Evolutionary conservation across 2,797 vertebrate genomes (phyloP), one percentile per base, ranked within the genome.

Genomic region (Pipistrellus kuhlii): DNA sequence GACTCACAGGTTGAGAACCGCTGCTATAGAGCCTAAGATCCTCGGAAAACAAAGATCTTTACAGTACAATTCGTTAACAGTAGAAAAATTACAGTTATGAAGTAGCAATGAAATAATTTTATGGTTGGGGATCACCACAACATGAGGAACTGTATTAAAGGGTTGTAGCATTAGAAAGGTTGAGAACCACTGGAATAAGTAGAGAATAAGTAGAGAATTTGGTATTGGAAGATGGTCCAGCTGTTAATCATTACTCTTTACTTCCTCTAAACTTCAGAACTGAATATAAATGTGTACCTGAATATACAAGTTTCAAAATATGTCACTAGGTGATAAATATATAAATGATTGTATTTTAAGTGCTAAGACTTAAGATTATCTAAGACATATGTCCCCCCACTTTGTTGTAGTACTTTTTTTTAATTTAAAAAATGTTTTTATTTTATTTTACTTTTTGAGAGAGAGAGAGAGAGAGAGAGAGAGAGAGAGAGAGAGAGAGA

Each of bases 391-490:
- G 18, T 17, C n/a, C 30, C 35, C 9, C 14, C 8, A 53, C 66
- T 81, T 82, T 88, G 71, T 86, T 84, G 7, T 73, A 75, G 62
- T 93, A 41, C n/a, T 46, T 94, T 75, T 23, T 86, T 32, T 94
- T 27, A 25, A 25, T 83, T 27, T 86, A 72, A 85, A 62, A 64
- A 30, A 30, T 7, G 12, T 62, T 64, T 64, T 64, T 62, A 27
- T 30, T 62, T 11, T 11, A 62, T 62, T 62, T 27, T 30, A 30
- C 30, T 62, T 59, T 62, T 27, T 51, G 15, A 51, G 51, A 51
- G 57, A 59, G 25, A 62, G 6, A 14, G 59, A 6, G 30, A 27
- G 59, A 27, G 13, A 30, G 11, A 62, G 27, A 11, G 59, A 6
- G 30, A 27, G 59, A 27, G 13, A 30, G 11, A 62, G 27, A 12